phyloP scores from a whole-genome alignment of 1,140 invertebrate species.

The Octopus sinensis region DNA sequence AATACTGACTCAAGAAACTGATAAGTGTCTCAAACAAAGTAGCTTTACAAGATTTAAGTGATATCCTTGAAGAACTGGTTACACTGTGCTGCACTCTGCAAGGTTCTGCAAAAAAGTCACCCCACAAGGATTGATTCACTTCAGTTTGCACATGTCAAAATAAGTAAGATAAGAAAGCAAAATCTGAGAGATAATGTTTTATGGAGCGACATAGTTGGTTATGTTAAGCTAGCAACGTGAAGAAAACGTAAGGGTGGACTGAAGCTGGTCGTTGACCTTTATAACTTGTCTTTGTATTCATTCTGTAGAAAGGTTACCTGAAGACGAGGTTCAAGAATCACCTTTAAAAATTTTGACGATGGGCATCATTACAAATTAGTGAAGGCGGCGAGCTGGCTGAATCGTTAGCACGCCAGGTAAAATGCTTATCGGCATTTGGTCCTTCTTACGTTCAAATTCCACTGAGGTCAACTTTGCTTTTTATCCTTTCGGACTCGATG shows the following conservation, averaged over 20 bases:
- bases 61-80: background rate
- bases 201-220: background rate
- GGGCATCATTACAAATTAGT: too few species aligned
- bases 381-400: too few species aligned
- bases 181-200: background rate
- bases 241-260: background rate
- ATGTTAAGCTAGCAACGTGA: background rate
- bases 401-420: too few species aligned
- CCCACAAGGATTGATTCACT: background rate
- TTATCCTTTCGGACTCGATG: too few species aligned
- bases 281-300: background rate
- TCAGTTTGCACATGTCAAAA: background rate
- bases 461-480: too few species aligned
- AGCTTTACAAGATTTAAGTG: background rate
- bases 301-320: background rate
- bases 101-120: background rate
- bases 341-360: background rate
- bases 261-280: background rate
- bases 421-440: too few species aligned
- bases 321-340: background rate
- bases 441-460: too few species aligned
- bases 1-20: background rate
- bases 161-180: constrained; percentile 5
- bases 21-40: background rate
- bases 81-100: background rate